Percentiles rank a stretch among this genome's conserved stretches.
These are phyloP conservation scores for Actenoides hombroni DNA, from an alignment of 2,113 vertebrate genomes.

Conservation along the genomic window DNA sequence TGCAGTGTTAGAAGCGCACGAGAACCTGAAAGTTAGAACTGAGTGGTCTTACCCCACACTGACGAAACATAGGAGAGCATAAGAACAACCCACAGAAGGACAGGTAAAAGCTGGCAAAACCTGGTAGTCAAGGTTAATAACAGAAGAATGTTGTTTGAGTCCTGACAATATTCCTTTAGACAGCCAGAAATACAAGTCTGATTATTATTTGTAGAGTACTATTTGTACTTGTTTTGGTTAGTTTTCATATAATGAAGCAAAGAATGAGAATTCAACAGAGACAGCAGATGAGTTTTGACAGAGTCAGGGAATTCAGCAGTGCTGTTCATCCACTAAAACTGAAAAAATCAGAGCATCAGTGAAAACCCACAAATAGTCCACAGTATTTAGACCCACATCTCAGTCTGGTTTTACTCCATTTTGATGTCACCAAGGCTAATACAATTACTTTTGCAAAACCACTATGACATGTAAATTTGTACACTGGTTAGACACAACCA, in stretches of 20 bases:
- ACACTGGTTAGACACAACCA: not conserved
- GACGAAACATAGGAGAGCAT: not conserved
- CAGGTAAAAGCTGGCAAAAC: not conserved
- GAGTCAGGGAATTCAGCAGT: not conserved
- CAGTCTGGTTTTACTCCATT: not conserved
- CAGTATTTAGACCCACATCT: not conserved
- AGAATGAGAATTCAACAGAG: slow-evolving; percentile 3
- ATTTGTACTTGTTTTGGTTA: not conserved
- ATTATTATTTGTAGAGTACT: not conserved
- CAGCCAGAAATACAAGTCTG: not conserved
- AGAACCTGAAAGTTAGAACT: slow-evolving; percentile 26
- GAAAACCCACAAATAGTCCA: not conserved
- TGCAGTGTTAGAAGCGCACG: not conserved
- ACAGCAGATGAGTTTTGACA: not conserved
- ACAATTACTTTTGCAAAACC: not conserved
- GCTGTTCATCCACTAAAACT: not conserved
- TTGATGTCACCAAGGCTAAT: not conserved
- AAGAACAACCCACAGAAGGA: not conserved
- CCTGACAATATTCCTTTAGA: not conserved
- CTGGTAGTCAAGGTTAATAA: not conserved
- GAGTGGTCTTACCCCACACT: not conserved
- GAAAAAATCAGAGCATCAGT: not conserved
- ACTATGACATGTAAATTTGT: not conserved
- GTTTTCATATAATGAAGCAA: not conserved
- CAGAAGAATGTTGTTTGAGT: not conserved